Conservation (phyloP, 92 coral and sea anemone species). For the Palythoa grandis region DNA sequence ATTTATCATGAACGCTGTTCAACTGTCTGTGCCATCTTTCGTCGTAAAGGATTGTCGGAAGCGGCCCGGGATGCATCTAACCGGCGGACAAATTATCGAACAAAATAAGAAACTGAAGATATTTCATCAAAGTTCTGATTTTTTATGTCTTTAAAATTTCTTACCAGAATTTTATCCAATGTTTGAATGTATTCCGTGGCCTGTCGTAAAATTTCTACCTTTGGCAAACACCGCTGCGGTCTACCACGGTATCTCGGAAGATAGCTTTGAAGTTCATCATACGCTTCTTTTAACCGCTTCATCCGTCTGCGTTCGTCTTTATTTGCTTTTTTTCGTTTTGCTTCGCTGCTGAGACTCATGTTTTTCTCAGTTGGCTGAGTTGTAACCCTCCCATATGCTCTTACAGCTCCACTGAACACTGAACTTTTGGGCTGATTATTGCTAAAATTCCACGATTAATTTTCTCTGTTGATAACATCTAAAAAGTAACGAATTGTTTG, state of each 20-base stretch:
- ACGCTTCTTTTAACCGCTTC: conserved; percentile 7
- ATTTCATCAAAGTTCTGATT: not conserved
- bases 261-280: not conserved
- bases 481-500: not conserved
- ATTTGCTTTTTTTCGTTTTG: conserved; percentile 20
- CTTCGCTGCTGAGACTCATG: conserved; percentile 1
- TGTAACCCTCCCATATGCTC: too few species aligned
- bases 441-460: not conserved
- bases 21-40: too few species aligned
- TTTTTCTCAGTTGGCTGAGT: not conserved
- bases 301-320: conserved; percentile 12
- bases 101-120: too few species aligned
- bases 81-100: too few species aligned
- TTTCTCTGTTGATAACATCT: not conserved
- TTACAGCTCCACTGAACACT: too few species aligned
- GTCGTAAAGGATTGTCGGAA: too few species aligned
- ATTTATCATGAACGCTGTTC: too few species aligned
- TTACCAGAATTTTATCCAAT: not conserved
- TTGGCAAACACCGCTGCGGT: not conserved
- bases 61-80: too few species aligned
- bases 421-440: not conserved
- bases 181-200: not conserved
- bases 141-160: not conserved
- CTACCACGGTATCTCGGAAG: not conserved
- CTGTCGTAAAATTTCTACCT: not conserved